Percentiles rank a stretch among this genome's conserved stretches.
phyloP scores from a whole-genome alignment of 2,797 vertebrate species.

The Gymnoscopelus microlampas region DNA sequence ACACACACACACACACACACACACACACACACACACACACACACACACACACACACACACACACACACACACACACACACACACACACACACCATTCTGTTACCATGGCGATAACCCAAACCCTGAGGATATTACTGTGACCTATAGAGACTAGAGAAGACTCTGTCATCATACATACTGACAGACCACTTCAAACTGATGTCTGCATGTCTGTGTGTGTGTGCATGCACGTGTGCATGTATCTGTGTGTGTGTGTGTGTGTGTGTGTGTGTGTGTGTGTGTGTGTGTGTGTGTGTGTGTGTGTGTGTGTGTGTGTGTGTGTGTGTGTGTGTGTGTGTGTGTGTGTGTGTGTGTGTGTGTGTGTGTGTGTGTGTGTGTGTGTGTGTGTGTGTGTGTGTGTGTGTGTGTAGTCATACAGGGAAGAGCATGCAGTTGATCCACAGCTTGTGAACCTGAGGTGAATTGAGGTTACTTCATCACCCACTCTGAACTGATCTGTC shows the following conservation, averaged over 20 bases:
- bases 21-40: conserved; percentile 27
- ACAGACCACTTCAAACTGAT: conserved; percentile 36
- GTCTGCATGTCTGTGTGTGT: background rate
- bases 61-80: conserved; percentile 3
- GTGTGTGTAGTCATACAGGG: conserved; percentile 36
- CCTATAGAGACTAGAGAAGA: conserved; percentile 10
- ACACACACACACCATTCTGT: conserved; percentile 18
- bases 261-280: background rate
- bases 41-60: conserved; percentile 21
- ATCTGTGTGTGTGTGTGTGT: conserved; percentile 1
- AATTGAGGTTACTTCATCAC: conserved; percentile 19
- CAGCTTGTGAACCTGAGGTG: conserved; percentile 10
- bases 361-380: conserved; percentile 2
- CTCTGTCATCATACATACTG: conserved; percentile 5
- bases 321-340: background rate
- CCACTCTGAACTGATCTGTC: conserved; percentile 35
- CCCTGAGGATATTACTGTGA: conserved; percentile 25
- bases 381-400: conserved; percentile 40
- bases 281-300: conserved; percentile 20
- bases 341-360: background rate
- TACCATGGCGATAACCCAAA: conserved; percentile 41
- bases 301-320: conserved; percentile 41
- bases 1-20: conserved; percentile 19
- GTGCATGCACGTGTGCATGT: background rate
- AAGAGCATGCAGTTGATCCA: conserved; percentile 14